Conservation (phyloP, 1,140 invertebrate species). For the Drosophila yakuba region DNA sequence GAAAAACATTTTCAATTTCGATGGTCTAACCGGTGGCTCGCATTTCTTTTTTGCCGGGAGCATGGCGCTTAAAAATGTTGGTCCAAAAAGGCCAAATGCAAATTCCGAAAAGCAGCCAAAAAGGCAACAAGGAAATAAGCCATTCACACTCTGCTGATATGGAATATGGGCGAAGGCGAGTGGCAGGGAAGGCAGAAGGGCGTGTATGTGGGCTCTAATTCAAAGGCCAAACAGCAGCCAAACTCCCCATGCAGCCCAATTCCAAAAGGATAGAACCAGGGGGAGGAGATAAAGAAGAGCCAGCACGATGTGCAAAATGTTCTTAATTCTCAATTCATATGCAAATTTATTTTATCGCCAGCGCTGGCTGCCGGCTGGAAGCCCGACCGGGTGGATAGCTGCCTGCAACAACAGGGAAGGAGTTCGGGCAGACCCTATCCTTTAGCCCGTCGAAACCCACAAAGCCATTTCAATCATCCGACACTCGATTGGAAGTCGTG, state of each 20-base stretch:
- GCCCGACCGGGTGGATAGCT: slow-evolving; percentile 20
- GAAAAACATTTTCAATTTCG: slow-evolving; percentile 76
- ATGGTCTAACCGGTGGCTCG: slow-evolving; percentile 56
- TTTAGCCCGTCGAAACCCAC: slow-evolving; percentile 17
- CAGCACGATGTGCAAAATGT: slow-evolving; percentile 78
- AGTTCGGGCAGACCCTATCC: slow-evolving; percentile 56
- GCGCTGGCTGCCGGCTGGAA: slow-evolving; percentile 38
- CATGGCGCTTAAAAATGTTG: slow-evolving; percentile 62
- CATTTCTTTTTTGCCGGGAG: slow-evolving; percentile 39
- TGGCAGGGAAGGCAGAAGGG: slow-evolving; percentile 1
- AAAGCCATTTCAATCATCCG: slow-evolving; percentile 45
- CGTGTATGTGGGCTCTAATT: slow-evolving; percentile 65
- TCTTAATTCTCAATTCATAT: slow-evolving; percentile 84
- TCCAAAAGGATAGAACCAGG: slow-evolving; percentile 3
- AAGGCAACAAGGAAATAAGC: slow-evolving; percentile 72
- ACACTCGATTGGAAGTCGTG: slow-evolving; percentile 10
- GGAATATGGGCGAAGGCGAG: slow-evolving; percentile 6
- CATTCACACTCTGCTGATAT: slow-evolving; percentile 66
- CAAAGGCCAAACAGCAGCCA: slow-evolving; percentile 81
- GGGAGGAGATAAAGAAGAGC: slow-evolving; percentile 6
- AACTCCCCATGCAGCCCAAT: slow-evolving; percentile 36
- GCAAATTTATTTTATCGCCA: slow-evolving; percentile 83
- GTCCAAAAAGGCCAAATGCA: slow-evolving; percentile 70
- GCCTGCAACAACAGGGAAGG: slow-evolving; percentile 77
- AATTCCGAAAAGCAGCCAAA: slow-evolving; percentile 66